Conservation (phyloP, 2,797 vertebrate species). For the Alosa sapidissima region DNA sequence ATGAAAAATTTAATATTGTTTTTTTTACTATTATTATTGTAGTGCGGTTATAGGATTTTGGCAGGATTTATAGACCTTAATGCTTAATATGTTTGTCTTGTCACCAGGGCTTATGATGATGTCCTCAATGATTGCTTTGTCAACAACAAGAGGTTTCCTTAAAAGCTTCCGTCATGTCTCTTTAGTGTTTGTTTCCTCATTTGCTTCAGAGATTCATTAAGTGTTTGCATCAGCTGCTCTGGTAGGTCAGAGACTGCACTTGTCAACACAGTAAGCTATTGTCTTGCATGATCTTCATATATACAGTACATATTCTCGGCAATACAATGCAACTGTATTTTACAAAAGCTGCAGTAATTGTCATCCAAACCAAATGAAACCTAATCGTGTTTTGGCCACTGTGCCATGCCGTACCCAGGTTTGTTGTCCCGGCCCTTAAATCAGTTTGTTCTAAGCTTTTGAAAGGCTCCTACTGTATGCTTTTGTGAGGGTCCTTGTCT, state of each 20-base stretch:
- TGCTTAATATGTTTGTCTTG: neutral
- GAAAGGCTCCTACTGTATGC: neutral
- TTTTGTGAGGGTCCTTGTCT: neutral
- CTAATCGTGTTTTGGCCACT: neutral
- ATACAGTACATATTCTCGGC: neutral
- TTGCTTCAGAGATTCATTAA: neutral
- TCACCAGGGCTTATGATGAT: too few relatives aligned
- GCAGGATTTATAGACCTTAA: neutral
- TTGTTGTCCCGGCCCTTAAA: neutral
- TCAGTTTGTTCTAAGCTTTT: neutral
- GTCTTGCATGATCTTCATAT: neutral
- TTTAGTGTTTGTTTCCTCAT: neutral
- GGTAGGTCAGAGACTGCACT: neutral
- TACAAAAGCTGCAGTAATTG: neutral
- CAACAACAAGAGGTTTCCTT: neutral
- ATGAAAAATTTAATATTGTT: too few relatives aligned
- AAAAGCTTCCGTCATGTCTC: neutral
- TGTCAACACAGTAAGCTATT: neutral
- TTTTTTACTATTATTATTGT: neutral
- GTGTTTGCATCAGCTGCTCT: neutral
- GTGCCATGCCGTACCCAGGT: neutral
- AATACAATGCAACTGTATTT: neutral
- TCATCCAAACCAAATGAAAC: neutral
- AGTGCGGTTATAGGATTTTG: neutral
- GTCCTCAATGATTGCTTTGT: neutral